These are phyloP conservation scores for Diadophis punctatus DNA, from an alignment of 2,113 vertebrate genomes.

Conservation along the genomic window DNA sequence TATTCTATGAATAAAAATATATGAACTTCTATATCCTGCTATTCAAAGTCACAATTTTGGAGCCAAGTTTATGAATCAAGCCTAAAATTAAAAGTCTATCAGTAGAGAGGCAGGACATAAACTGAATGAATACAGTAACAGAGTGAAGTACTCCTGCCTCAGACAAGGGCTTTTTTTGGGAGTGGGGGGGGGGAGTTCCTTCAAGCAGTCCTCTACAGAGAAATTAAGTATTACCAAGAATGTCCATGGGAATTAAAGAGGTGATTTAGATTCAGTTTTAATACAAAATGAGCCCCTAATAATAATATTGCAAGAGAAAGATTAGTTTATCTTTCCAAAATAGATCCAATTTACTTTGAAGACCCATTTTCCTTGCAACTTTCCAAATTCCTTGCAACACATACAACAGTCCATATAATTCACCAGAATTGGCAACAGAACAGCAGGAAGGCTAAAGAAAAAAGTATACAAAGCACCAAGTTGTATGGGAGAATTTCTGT, in stretches of 20 bases:
- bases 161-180: neutral
- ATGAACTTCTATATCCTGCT: neutral
- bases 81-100: neutral
- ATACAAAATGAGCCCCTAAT: neutral
- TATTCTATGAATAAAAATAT: neutral
- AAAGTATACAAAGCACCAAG: neutral
- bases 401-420: neutral
- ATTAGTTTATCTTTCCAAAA: neutral
- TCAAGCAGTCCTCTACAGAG: neutral
- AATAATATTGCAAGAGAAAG: neutral
- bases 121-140: neutral
- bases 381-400: neutral
- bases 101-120: neutral
- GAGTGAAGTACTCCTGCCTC: neutral
- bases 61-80: neutral
- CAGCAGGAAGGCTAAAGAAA: neutral
- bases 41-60: neutral
- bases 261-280: neutral
- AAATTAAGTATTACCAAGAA: neutral
- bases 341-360: neutral
- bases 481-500: neutral
- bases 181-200: neutral
- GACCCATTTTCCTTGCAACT: neutral
- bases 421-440: neutral
- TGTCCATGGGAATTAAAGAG: neutral